Evolutionary conservation across 2,797 vertebrate species (phyloP).

Genomic region (Poeciliopsis infans): DNA sequence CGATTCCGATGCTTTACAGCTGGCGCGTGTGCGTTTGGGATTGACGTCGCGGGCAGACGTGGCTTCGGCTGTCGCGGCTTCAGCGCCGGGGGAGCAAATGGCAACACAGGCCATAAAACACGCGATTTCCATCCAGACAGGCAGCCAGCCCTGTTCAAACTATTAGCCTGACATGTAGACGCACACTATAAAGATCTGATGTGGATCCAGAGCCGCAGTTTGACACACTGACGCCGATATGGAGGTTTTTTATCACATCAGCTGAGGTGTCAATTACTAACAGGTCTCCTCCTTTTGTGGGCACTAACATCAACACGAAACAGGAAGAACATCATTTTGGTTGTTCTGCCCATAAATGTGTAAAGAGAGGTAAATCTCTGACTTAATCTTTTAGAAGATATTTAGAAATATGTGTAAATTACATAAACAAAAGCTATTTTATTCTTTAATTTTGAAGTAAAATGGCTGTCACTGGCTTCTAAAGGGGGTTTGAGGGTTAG

Average conservation of each 20-base stretch:
- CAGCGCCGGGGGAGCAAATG: conserved; percentile 13
- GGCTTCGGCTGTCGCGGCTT: conserved; percentile 39
- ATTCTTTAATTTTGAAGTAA: neutral
- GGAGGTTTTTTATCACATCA: conserved; percentile 24
- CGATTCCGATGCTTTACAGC: conserved; percentile 90
- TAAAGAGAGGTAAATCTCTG: neutral
- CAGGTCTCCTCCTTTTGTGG: neutral
- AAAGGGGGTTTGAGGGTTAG: neutral
- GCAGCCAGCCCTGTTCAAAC: conserved; percentile 46
- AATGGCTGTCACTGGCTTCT: neutral
- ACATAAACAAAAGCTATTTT: neutral
- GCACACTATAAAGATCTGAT: conserved; percentile 38
- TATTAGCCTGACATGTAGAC: conserved; percentile 44
- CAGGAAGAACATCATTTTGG: neutral
- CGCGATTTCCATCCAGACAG: conserved; percentile 52
- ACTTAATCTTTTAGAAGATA: neutral
- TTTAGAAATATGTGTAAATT: neutral
- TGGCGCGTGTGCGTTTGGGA: conserved; percentile 9
- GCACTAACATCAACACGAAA: neutral
- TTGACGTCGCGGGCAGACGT: conserved; percentile 21
- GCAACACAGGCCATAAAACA: conserved; percentile 53
- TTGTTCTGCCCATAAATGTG: neutral
- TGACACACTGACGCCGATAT: conserved; percentile 21
- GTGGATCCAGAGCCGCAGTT: conserved; percentile 39
- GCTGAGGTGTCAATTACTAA: conserved; percentile 29